Conservation (phyloP, 2,888 invertebrate species). For the Embidobia sp. region DNA sequence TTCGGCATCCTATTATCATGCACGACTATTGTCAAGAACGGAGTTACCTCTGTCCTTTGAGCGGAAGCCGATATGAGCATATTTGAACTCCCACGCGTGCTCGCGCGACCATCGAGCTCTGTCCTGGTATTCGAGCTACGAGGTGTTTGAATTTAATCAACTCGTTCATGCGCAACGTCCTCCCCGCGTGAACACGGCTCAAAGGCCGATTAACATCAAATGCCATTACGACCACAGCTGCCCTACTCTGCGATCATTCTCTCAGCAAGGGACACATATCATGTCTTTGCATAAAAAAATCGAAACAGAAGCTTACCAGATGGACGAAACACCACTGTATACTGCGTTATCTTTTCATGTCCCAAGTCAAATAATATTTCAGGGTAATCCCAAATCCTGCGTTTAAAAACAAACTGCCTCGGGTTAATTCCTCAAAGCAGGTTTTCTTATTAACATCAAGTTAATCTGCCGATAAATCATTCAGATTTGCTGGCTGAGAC, state of each 20-base stretch:
- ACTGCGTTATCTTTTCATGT: constrained; percentile 23
- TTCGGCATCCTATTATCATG: constrained; percentile 78
- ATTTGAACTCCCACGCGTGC: constrained; percentile 77
- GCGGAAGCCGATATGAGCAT: constrained; percentile 78
- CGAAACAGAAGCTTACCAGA: constrained; percentile 35
- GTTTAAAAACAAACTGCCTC: constrained; percentile 5
- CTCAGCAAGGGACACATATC: constrained; percentile 36
- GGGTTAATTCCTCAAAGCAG: constrained; percentile 15
- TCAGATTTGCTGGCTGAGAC: constrained; percentile 41
- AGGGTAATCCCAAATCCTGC: background rate
- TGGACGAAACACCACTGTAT: too few species aligned
- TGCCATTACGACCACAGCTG: constrained; percentile 73
- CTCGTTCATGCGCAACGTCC: constrained; percentile 77
- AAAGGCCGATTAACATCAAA: constrained; percentile 79
- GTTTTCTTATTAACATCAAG: constrained; percentile 46
- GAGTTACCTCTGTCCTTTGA: constrained; percentile 76
- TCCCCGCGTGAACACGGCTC: constrained; percentile 71
- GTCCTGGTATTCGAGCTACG: constrained; percentile 76
- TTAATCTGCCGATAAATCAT: constrained; percentile 51
- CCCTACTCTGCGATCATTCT: constrained; percentile 35
- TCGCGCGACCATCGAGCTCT: constrained; percentile 68
- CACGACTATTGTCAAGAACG: constrained; percentile 77
- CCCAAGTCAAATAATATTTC: background rate
- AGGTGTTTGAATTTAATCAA: constrained; percentile 82
- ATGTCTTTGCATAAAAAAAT: constrained; percentile 55